Percentiles rank a stretch among this genome's conserved stretches.
Conservation (phyloP, 2,888 invertebrate species). For the Ethmia dodecea region DNA sequence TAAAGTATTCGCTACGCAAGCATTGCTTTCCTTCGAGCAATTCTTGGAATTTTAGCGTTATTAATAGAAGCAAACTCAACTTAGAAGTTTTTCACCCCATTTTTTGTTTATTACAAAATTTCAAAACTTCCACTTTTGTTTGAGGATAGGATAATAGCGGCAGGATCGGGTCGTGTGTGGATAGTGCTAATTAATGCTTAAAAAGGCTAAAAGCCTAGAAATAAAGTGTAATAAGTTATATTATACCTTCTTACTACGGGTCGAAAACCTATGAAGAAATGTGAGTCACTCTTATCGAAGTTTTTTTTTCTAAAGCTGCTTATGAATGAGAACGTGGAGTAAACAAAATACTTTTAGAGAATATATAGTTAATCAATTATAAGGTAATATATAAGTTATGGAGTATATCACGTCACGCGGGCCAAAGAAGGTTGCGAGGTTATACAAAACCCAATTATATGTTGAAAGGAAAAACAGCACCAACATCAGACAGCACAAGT, state of each 20-base stretch:
- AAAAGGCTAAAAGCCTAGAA: constrained; percentile 19
- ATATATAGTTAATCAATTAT: constrained; percentile 37
- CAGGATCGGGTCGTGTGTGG: constrained; percentile 19
- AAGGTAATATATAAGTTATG: constrained; percentile 26
- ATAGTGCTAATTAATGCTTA: constrained; percentile 14
- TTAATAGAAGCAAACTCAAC: too few species aligned
- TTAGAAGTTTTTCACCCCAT: too few species aligned
- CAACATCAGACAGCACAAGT: constrained; percentile 58
- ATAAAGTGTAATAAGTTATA: constrained; percentile 13
- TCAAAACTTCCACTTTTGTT: too few species aligned
- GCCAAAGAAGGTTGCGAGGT: constrained; percentile 61
- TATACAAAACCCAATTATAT: constrained; percentile 17
- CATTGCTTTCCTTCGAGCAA: too few species aligned
- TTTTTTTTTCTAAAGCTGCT: constrained; percentile 55
- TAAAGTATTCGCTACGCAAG: too few species aligned
- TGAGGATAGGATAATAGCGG: too few species aligned
- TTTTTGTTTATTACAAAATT: not conserved
- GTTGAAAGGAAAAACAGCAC: constrained; percentile 18
- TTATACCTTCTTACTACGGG: constrained; percentile 14
- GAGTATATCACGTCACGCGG: constrained; percentile 60
- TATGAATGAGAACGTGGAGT: constrained; percentile 52
- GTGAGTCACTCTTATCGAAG: constrained; percentile 63
- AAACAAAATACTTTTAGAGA: constrained; percentile 55
- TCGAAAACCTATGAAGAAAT: constrained; percentile 36
- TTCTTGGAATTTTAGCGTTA: too few species aligned